Evolutionary conservation across 2,797 vertebrate species (phyloP), one percentile per base, ranked within the genome.

Genomic region (Liparis tanakae): DNA sequence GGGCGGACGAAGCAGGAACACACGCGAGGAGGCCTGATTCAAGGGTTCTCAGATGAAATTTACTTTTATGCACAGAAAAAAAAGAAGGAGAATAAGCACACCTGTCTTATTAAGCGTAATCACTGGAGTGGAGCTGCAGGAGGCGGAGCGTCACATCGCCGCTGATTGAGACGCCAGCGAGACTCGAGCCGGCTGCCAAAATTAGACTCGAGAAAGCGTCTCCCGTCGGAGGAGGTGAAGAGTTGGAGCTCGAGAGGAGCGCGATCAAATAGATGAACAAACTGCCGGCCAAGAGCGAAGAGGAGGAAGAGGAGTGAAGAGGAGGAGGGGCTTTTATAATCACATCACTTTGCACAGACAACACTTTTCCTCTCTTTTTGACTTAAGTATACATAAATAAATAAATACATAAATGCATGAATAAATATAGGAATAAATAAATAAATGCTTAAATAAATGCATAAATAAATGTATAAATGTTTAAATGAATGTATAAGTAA

Each of bases 21-120:
- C 75, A 85, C 74, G 65, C 43, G 18, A 68, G 39, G 70, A 55
- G 72, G 33, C 60, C 37, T 0, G 20, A 57, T 76, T 70, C 41
- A n/a, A 53, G 8, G 37, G 61, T 15, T 48, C 5, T 68, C 25
- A 66, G 51, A 5, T 17, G 43, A n/a, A 12, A 43, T 48, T 10
- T 7, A 18, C 56, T 37, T 54, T 74, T 67, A 83, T 78, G 71
- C 50, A 72, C 25, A 30, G 25, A 30, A 30, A 30, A 79, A 84
- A 78, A n/a, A n/a, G n/a, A n/a, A n/a, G n/a, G n/a, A n/a, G n/a
- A n/a, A n/a, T n/a, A n/a, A 67, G 7, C 66, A 71, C 76, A 85
- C 70, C 77, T 77, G 77, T 76, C 77, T 74, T 67, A 69, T 84
- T 75, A 67, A 36, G 33, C 30, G 39, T 72, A 63, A 86, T 79